Percentiles rank a stretch among this genome's conserved stretches.
Evolutionary conservation across 2,888 invertebrate genomes (phyloP).

Genomic region (Ctenicera cuprea): DNA sequence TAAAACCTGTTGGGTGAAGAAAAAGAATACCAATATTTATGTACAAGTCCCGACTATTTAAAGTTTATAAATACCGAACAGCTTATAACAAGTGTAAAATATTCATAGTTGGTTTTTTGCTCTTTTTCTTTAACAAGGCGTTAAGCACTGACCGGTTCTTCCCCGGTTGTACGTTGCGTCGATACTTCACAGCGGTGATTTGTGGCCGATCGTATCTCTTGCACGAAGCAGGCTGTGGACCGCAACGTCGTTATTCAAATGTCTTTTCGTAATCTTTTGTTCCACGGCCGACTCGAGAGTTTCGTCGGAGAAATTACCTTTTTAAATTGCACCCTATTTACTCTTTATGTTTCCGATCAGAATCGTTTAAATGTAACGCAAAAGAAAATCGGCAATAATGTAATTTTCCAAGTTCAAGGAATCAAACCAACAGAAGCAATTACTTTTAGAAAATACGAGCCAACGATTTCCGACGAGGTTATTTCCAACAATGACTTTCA

Average conservation of each 20-base stretch:
- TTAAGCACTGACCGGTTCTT: conserved; percentile 63
- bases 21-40: conserved; percentile 45
- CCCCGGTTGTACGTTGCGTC: conserved; percentile 60
- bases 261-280: conserved; percentile 41
- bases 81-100: conserved; percentile 66
- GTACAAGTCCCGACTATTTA: conserved; percentile 45
- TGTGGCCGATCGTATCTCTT: conserved; percentile 64
- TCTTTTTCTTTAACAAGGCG: conserved; percentile 63
- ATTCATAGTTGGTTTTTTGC: conserved; percentile 65
- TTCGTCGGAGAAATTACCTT: background rate
- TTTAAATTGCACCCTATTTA: background rate
- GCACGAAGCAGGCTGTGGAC: conserved; percentile 58
- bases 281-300: conserved; percentile 2
- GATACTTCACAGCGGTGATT: conserved; percentile 57
- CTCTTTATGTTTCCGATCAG: background rate
- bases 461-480: conserved; percentile 1
- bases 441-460: conserved; percentile 5
- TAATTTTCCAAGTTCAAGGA: background rate
- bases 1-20: conserved; percentile 34
- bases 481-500: conserved; percentile 49
- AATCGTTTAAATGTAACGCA: background rate
- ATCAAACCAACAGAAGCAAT: conserved; percentile 13
- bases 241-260: conserved; percentile 60
- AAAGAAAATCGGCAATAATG: background rate
- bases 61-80: conserved; percentile 52